These are phyloP conservation scores for Caenorhabditis virilis DNA, from an alignment of 2,888 invertebrate genomes.

Conservation along the genomic window DNA sequence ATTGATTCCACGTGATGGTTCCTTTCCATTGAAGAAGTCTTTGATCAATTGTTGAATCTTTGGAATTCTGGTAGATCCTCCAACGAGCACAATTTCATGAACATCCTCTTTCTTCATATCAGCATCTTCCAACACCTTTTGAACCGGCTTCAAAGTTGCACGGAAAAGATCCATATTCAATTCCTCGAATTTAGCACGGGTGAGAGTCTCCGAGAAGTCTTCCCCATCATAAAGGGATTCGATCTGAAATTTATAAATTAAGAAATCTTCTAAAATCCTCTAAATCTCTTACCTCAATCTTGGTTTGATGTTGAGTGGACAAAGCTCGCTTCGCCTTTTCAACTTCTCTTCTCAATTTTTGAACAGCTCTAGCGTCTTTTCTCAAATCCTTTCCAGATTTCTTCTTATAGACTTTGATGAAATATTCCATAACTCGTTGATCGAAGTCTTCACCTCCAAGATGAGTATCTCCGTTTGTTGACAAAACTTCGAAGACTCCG, in stretches of 20 bases:
- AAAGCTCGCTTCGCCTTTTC: conserved; percentile 75
- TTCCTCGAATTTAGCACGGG: conserved; percentile 86
- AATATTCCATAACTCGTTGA: conserved; percentile 78
- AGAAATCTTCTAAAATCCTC: no score
- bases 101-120: conserved; percentile 98
- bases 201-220: conserved; percentile 96
- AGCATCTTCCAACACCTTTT: conserved; percentile 93
- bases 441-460: conserved; percentile 86
- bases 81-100: conserved; percentile 96
- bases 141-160: conserved; percentile 90
- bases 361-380: conserved; percentile 69
- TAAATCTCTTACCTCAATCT: no score
- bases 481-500: conserved; percentile 86
- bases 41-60: conserved; percentile 79
- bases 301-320: conserved; percentile 83
- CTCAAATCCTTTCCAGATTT: conserved; percentile 70
- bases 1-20: conserved; percentile 84
- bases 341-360: conserved; percentile 70
- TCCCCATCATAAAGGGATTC: conserved; percentile 97
- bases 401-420: conserved; percentile 81
- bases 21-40: conserved; percentile 91
- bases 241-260: conserved; percentile 5
- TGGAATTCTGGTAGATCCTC: conserved; percentile 98
- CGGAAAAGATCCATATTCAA: conserved; percentile 74
- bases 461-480: conserved; percentile 62